Conservation (phyloP, 2,888 invertebrate species). For the Campaea margaritaria region DNA sequence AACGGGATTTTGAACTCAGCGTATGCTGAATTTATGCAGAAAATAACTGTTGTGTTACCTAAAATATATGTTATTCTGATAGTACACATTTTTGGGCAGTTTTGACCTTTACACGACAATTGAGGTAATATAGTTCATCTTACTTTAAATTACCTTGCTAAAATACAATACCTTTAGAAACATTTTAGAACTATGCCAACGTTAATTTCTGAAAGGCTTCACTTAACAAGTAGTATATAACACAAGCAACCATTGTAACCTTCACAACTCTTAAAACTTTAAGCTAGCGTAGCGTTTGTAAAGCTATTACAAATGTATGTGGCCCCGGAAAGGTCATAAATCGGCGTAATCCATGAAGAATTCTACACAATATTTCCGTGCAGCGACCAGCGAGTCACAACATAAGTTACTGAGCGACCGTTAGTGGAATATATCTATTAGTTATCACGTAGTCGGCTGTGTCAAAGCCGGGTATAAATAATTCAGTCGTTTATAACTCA, state of each 20-base stretch:
- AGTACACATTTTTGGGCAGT: no score
- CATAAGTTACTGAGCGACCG: slow-evolving; percentile 10
- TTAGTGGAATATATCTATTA: slow-evolving; percentile 16
- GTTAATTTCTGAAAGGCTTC: no score
- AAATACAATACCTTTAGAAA: no score
- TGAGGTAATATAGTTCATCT: no score
- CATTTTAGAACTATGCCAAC: no score
- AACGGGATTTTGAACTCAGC: no score
- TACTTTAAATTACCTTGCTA: not conserved
- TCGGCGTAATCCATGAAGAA: slow-evolving; percentile 30
- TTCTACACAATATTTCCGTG: slow-evolving; percentile 32
- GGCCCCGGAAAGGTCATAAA: slow-evolving; percentile 22
- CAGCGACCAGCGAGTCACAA: slow-evolving; percentile 31
- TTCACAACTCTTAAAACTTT: not conserved
- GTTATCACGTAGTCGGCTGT: slow-evolving; percentile 41
- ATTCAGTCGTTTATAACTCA: slow-evolving; percentile 48
- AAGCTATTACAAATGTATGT: slow-evolving; percentile 29
- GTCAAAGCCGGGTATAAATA: slow-evolving; percentile 47
- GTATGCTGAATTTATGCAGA: no score
- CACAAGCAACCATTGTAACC: no score
- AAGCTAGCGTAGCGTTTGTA: slow-evolving; percentile 16
- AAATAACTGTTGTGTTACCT: no score
- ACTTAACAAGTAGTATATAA: no score
- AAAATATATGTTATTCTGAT: no score
- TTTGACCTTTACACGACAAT: no score